Evolutionary conservation across 1,140 invertebrate species (phyloP), one percentile per base, ranked within the genome.

Genomic region (Nylanderia fulva): DNA sequence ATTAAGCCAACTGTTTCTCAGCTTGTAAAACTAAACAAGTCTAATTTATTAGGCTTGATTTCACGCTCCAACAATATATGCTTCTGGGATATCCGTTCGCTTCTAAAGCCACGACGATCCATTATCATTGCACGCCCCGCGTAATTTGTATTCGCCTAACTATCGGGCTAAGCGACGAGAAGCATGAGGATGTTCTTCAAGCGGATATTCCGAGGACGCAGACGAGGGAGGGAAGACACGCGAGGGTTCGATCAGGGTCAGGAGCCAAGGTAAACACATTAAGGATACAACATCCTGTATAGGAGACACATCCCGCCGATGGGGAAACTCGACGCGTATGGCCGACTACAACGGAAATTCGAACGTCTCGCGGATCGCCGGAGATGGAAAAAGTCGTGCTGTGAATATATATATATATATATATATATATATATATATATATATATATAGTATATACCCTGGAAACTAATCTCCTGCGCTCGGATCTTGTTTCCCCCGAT

Each of bases 221-320:
- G 63, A 76, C 8, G 66, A 74, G 58, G 85, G 66, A 74, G 58
- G 85, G 85, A 72, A 84, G 69, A 72, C 61, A 45, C 69, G 21
- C 69, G 64, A 69, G 82, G 84, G 86, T 85, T 86, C 90, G 82
- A 90, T 87, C 90, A 71, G 91, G 91, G 87, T 92, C 89, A 88
- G 89, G 85, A 88, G 91, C 88, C 86, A 92, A 91, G 87, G 92
- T 92, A 93, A 93, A 93, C 91, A 93, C 92, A 93, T 93, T 93
- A 93, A 87, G 89, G 87, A 90, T 92, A 89, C 85, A 90, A 90
- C 85, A 90, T 93, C 87, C 90, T 89, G 86, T 75, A 18, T 48
- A 87, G 90, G 90, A 91, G 90, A 90, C 89, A 85, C 82, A 89
- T 90, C 85, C 84, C 69, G 88, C 77, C 87, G 71, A 90, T 88